These are phyloP conservation scores for Cryptotermes secundus DNA, from an alignment of 1,140 invertebrate species.

Conservation along the genomic window DNA sequence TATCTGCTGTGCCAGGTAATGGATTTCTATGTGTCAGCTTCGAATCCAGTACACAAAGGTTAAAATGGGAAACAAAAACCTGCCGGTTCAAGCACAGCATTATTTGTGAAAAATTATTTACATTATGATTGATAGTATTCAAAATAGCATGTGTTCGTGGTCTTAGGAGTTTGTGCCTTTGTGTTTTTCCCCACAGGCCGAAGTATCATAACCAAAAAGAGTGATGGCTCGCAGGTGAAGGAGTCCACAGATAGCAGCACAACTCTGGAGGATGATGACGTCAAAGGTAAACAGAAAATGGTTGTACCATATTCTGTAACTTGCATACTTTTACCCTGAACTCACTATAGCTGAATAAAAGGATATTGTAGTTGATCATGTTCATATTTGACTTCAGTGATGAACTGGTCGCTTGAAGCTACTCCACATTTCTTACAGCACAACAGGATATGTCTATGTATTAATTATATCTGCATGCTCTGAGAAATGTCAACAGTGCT, in stretches of 20 bases:
- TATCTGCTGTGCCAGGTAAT: too few relatives aligned
- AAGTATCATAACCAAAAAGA: slow-evolving; percentile 89
- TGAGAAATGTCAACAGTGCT: too few relatives aligned
- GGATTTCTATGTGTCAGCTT: too few relatives aligned
- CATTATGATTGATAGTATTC: not conserved
- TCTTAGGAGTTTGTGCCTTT: not conserved
- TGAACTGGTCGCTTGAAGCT: too few relatives aligned
- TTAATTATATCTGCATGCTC: too few relatives aligned
- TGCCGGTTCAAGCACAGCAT: not conserved
- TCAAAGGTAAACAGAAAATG: slow-evolving; percentile 66
- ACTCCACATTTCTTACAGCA: too few relatives aligned
- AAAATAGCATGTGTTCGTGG: not conserved
- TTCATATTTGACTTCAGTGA: too few relatives aligned
- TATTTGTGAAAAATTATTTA: not conserved
- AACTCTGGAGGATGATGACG: slow-evolving; percentile 89
- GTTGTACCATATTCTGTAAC: not conserved
- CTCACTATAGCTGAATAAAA: too few relatives aligned
- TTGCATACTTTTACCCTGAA: too few relatives aligned
- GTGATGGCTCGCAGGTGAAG: slow-evolving; percentile 91
- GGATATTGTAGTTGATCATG: too few relatives aligned
- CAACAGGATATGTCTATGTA: too few relatives aligned
- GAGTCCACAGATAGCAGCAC: slow-evolving; percentile 92
- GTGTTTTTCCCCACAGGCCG: slow-evolving; percentile 59
- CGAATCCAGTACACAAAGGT: not conserved
- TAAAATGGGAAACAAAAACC: too few relatives aligned